phyloP scores from a whole-genome alignment of 92 coral and sea anemone genomes.

The Porites rus region DNA sequence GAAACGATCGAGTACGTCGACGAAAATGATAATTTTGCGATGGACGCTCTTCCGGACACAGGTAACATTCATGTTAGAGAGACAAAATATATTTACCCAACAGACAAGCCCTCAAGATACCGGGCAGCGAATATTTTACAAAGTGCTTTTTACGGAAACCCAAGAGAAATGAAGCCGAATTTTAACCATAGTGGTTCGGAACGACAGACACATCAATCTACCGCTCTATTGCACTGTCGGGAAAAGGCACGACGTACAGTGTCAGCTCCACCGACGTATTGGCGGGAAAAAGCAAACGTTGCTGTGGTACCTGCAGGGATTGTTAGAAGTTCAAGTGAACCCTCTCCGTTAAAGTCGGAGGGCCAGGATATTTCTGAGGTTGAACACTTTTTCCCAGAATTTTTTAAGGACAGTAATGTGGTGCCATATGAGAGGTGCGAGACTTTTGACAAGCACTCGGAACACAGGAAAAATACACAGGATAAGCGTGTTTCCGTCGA shows the following conservation, averaged over 20 bases:
- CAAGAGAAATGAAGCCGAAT: not conserved
- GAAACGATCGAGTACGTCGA: slow-evolving; percentile 15
- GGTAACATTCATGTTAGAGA: not conserved
- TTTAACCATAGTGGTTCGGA: slow-evolving; percentile 10
- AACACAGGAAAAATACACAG: not conserved
- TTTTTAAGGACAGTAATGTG: slow-evolving; percentile 21
- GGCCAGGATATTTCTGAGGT: slow-evolving; percentile 13
- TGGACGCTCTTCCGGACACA: not conserved
- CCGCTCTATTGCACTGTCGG: too few relatives aligned
- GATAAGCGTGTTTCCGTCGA: not conserved
- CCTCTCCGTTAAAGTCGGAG: not conserved
- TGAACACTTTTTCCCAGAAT: slow-evolving; percentile 37
- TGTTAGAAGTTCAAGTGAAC: slow-evolving; percentile 4
- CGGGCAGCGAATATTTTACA: slow-evolving; percentile 1
- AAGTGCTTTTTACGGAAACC: not conserved
- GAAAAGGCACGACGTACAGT: slow-evolving; percentile 8
- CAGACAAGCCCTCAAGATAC: not conserved
- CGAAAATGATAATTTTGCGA: slow-evolving; percentile 14
- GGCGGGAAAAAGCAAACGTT: slow-evolving; percentile 32
- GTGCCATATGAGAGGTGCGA: not conserved
- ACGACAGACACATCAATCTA: too few relatives aligned
- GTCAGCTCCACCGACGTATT: slow-evolving; percentile 12
- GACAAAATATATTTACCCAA: not conserved
- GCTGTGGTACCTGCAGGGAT: slow-evolving; percentile 23
- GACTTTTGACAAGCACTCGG: not conserved